Percentiles rank a stretch among this genome's conserved stretches.
phyloP scores from a whole-genome alignment of 1,140 invertebrate species.

The Drosophila parabipectinata region DNA sequence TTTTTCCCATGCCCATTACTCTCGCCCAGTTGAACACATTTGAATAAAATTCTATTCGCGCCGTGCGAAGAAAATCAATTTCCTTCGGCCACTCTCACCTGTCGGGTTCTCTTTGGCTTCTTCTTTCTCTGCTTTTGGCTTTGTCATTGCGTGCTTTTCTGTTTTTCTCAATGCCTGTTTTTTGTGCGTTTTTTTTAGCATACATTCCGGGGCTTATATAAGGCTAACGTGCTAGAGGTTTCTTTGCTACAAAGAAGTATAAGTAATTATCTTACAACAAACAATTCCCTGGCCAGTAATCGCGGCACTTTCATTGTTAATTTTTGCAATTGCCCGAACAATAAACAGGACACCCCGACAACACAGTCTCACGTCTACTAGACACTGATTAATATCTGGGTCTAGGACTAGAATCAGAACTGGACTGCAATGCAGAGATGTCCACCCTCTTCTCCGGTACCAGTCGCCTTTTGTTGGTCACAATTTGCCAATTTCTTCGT shows the following conservation, averaged over 20 bases:
- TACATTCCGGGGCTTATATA: slow-evolving; percentile 67
- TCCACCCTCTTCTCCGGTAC: slow-evolving; percentile 11
- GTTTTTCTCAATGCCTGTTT: slow-evolving; percentile 13
- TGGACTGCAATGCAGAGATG: slow-evolving; percentile 30
- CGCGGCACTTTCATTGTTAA: slow-evolving; percentile 51
- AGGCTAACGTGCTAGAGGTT: slow-evolving; percentile 7
- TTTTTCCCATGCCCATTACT: slow-evolving; percentile 76
- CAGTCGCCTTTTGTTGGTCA: slow-evolving; percentile 23
- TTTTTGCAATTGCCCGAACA: slow-evolving; percentile 46
- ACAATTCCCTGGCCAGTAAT: slow-evolving; percentile 37
- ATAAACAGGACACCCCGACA: slow-evolving; percentile 5
- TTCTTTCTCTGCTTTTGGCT: slow-evolving; percentile 6
- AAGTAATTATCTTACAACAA: slow-evolving; percentile 47
- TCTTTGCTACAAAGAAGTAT: slow-evolving; percentile 15
- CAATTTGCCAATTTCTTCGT: slow-evolving; percentile 74
- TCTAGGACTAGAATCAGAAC: slow-evolving; percentile 2
- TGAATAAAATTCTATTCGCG: slow-evolving; percentile 78
- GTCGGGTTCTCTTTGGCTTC: slow-evolving; percentile 28
- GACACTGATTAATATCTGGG: slow-evolving; percentile 49
- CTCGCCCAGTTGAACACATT: slow-evolving; percentile 81
- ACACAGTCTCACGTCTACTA: slow-evolving; percentile 6
- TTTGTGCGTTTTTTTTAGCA: slow-evolving; percentile 45
- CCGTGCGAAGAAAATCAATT: slow-evolving; percentile 57
- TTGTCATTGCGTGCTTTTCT: slow-evolving; percentile 2
- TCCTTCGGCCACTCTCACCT: slow-evolving; percentile 46